Percentiles rank a stretch among this genome's conserved stretches.
Conservation (phyloP, 1,140 invertebrate species). For the Hylyphantes graminicola region DNA sequence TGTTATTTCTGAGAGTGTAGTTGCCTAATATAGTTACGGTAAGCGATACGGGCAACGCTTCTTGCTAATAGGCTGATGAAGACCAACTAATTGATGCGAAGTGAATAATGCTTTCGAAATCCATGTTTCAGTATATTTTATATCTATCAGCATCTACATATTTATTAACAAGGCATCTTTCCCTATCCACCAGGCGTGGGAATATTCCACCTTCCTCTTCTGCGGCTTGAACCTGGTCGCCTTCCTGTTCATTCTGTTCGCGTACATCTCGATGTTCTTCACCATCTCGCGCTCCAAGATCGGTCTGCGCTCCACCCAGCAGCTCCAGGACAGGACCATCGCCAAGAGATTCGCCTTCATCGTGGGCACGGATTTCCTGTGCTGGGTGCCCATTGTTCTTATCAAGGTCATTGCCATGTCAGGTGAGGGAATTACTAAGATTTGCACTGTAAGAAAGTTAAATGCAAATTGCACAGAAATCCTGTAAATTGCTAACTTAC, state of each 20-base stretch:
- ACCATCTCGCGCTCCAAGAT: slow-evolving; percentile 75
- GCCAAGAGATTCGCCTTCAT: slow-evolving; percentile 81
- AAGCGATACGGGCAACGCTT: no score
- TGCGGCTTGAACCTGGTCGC: slow-evolving; percentile 76
- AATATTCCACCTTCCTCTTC: slow-evolving; percentile 80
- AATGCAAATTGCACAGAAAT: no score
- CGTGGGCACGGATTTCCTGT: slow-evolving; percentile 78
- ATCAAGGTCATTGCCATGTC: slow-evolving; percentile 77
- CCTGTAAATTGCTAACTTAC: no score
- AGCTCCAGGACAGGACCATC: slow-evolving; percentile 75
- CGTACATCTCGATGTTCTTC: slow-evolving; percentile 71
- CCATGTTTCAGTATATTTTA: not conserved
- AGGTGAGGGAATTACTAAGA: slow-evolving; percentile 62
- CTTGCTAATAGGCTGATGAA: no score
- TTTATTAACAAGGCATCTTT: no score
- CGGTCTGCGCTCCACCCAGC: slow-evolving; percentile 73
- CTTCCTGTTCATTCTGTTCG: slow-evolving; percentile 69
- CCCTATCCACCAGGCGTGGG: slow-evolving; percentile 71
- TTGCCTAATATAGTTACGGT: no score
- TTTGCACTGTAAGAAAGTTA: no score
- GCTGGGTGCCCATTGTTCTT: slow-evolving; percentile 80
- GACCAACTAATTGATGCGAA: no score
- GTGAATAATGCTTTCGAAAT: not conserved
- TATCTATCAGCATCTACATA: no score
- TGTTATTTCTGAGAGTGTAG: no score